Evolutionary conservation across 2,888 invertebrate genomes (phyloP).

Genomic region (Epistrophella euchroma): DNA sequence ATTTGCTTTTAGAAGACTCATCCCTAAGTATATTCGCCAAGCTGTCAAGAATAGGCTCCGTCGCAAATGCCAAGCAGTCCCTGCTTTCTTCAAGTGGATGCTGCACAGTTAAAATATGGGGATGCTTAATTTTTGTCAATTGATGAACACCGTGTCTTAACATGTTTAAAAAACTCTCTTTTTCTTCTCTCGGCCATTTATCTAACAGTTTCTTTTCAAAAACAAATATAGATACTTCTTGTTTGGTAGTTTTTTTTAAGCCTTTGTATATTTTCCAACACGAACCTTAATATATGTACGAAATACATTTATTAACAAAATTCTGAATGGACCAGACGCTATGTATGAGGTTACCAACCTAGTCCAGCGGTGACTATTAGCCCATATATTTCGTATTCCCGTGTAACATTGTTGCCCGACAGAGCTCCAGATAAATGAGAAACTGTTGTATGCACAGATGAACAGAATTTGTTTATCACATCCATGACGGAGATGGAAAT

Average conservation of each 20-base stretch:
- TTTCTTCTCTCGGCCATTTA: neutral
- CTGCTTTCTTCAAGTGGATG: neutral
- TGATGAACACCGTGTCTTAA: neutral
- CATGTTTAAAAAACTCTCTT: neutral
- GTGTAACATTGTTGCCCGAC: neutral
- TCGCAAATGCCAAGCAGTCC: neutral
- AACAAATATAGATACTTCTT: neutral
- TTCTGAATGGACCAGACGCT: too few relatives aligned
- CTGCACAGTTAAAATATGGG: neutral
- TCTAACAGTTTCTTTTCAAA: neutral
- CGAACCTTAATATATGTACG: neutral
- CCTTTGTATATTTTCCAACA: neutral
- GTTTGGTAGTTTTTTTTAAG: neutral
- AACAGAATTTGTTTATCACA: neutral
- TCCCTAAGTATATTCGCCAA: neutral
- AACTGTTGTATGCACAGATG: neutral
- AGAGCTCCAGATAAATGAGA: neutral
- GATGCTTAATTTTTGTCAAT: neutral
- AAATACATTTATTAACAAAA: neutral
- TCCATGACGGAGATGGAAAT: neutral
- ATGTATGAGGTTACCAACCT: neutral
- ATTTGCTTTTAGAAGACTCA: neutral
- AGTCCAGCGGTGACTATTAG: neutral
- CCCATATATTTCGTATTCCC: neutral
- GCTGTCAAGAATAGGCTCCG: neutral